Percentiles rank a stretch among this genome's conserved stretches.
These are phyloP conservation scores for Tetraodon nigroviridis DNA, from an alignment of 2,113 vertebrate genomes.

Conservation along the genomic window DNA sequence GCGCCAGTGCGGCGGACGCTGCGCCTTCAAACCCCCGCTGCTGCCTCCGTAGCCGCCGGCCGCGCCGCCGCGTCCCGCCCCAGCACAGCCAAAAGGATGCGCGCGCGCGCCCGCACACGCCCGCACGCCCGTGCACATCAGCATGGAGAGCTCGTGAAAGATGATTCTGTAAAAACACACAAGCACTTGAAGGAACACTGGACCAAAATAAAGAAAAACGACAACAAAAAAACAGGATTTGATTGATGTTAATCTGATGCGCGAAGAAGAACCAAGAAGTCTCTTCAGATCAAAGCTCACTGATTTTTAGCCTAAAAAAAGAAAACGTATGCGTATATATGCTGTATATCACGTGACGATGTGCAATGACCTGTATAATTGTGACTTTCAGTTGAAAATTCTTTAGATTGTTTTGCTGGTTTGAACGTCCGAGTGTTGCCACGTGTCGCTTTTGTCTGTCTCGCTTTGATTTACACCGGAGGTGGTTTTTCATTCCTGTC, in stretches of 20 bases:
- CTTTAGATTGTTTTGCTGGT: conserved; percentile 70
- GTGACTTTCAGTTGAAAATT: conserved; percentile 77
- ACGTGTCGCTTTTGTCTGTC: conserved; percentile 50
- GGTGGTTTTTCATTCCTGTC: conserved; percentile 51
- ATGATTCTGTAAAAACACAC: conserved; percentile 47
- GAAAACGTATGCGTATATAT: conserved; percentile 40
- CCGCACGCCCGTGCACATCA: conserved; percentile 22
- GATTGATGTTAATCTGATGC: conserved; percentile 27
- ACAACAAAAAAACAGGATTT: conserved; percentile 28
- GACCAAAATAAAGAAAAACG: conserved; percentile 13
- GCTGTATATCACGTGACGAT: conserved; percentile 79
- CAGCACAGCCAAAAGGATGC: conserved; percentile 41
- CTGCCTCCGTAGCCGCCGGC: conserved; percentile 79
- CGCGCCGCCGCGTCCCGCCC: conserved; percentile 24
- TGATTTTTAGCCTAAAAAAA: conserved; percentile 66
- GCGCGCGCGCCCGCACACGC: conserved; percentile 1
- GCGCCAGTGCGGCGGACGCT: conserved; percentile 89
- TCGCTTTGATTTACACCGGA: conserved; percentile 46
- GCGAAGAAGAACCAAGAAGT: conserved; percentile 47
- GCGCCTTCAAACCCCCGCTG: conserved; percentile 92
- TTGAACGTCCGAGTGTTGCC: conserved; percentile 68
- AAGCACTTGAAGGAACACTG: conserved; percentile 30
- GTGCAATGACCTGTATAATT: conserved; percentile 91
- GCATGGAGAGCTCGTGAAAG: conserved; percentile 20
- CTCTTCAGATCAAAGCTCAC: conserved; percentile 58